Percentiles rank a stretch among this genome's conserved stretches.
These are phyloP conservation scores for Olivierus martensii DNA, from an alignment of 1,140 invertebrate genomes.

Conservation along the genomic window DNA sequence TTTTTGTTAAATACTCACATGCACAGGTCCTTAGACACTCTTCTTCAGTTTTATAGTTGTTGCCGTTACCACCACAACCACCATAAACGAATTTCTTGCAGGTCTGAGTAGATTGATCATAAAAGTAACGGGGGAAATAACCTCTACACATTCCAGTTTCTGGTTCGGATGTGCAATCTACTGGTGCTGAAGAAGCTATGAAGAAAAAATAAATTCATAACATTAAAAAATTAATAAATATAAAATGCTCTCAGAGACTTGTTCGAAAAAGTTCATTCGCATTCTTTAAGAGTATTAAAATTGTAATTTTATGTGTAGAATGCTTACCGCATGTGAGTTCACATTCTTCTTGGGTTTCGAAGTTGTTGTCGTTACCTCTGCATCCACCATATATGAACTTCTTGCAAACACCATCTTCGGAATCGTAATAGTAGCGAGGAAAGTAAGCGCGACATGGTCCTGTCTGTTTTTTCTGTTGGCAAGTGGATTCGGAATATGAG, in stretches of 20 bases:
- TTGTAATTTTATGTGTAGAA: conserved; percentile 25
- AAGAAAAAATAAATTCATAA: not conserved
- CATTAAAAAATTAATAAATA: not conserved
- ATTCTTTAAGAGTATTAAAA: conserved; percentile 52
- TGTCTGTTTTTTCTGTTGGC: not conserved
- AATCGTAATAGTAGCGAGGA: not conserved
- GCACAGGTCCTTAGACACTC: conserved; percentile 10
- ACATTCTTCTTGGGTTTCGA: conserved; percentile 2
- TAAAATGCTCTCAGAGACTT: not conserved
- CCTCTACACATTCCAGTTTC: conserved; percentile 3
- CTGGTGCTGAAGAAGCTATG: not conserved
- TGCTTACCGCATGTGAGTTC: conserved; percentile 46
- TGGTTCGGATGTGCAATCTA: not conserved
- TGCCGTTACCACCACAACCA: conserved; percentile 13
- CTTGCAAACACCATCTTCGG: not conserved
- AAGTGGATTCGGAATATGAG: not conserved
- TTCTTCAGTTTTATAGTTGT: conserved; percentile 6
- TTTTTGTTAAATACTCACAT: conserved; percentile 8
- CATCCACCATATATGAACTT: conserved; percentile 11
- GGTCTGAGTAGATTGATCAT: conserved; percentile 2
- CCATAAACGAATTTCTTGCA: conserved; percentile 18
- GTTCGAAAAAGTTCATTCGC: conserved; percentile 21
- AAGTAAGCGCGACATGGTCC: not conserved
- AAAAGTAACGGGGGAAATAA: conserved; percentile 10
- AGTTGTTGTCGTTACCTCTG: conserved; percentile 9